Percentiles rank a stretch among this genome's conserved stretches.
These are phyloP conservation scores for Vespertilio murinus DNA, from an alignment of 2,797 vertebrate genomes.

Conservation along the genomic window DNA sequence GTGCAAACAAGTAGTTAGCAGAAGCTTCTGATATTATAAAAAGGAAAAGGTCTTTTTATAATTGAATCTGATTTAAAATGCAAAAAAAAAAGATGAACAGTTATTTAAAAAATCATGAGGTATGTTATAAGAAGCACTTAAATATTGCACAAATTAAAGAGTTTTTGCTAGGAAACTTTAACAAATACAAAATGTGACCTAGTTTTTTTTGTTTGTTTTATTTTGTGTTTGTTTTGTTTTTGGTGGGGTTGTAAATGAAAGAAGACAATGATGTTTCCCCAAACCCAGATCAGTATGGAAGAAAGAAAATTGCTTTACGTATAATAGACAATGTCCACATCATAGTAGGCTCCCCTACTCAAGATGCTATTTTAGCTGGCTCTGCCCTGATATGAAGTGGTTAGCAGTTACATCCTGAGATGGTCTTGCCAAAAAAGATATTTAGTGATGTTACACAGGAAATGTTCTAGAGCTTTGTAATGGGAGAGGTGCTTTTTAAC, in stretches of 20 bases:
- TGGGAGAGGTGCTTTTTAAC: not conserved
- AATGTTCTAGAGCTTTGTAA: not conserved
- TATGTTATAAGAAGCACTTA: constrained; percentile 49
- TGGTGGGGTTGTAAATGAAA: constrained; percentile 5
- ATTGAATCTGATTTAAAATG: constrained; percentile 53
- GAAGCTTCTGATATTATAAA: not conserved
- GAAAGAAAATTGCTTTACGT: not conserved
- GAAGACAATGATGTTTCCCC: not conserved
- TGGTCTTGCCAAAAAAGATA: not conserved
- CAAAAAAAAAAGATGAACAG: not conserved
- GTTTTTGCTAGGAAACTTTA: constrained; percentile 46
- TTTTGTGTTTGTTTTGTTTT: no score
- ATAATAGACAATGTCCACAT: not conserved
- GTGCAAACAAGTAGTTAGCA: not conserved
- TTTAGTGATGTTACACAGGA: not conserved
- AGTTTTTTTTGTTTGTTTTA: not conserved
- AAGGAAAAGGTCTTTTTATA: constrained; percentile 46
- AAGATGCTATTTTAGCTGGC: not conserved
- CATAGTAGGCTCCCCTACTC: not conserved
- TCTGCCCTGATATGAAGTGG: not conserved
- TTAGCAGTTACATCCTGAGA: not conserved
- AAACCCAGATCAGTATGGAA: not conserved
- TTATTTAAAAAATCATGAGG: constrained; percentile 27
- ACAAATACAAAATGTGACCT: constrained; percentile 52
- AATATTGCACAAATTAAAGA: constrained; percentile 44